Evolutionary conservation across 2,797 vertebrate genomes (phyloP).

Genomic region (Poecilia picta): DNA sequence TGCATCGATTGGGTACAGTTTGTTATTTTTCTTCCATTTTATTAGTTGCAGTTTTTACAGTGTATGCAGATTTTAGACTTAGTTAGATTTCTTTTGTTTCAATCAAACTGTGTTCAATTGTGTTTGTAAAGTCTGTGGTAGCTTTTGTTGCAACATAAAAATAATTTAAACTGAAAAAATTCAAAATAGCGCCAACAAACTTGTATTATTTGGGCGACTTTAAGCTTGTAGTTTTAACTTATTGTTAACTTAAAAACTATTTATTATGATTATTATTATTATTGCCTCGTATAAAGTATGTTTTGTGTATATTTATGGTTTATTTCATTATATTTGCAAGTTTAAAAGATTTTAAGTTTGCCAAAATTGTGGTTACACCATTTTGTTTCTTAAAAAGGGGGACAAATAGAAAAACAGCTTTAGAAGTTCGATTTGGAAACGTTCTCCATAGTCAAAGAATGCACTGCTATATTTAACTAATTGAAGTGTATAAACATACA

Average conservation of each 20-base stretch:
- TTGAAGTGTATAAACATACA: constrained; percentile 89
- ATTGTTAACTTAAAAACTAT: constrained; percentile 98
- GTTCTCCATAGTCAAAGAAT: constrained; percentile 91
- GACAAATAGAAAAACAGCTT: constrained; percentile 89
- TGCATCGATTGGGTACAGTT: constrained; percentile 85
- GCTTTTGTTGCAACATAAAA: constrained; percentile 95
- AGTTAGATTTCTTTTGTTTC: constrained; percentile 89
- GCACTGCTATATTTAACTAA: constrained; percentile 91
- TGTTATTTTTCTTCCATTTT: constrained; percentile 85
- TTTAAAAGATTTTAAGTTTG: constrained; percentile 92
- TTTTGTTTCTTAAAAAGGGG: constrained; percentile 90
- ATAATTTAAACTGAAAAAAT: constrained; percentile 88
- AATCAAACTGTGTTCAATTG: constrained; percentile 93
- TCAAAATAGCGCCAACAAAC: constrained; percentile 96
- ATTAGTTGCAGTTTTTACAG: constrained; percentile 88
- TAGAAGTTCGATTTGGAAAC: constrained; percentile 88
- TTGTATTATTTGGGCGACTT: constrained; percentile 97
- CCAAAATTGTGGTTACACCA: constrained; percentile 93
- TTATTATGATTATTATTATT: constrained; percentile 87
- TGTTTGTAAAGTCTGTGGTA: constrained; percentile 97
- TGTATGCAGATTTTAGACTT: constrained; percentile 90
- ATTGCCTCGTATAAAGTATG: constrained; percentile 93
- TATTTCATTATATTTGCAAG: constrained; percentile 96
- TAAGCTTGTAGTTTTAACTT: constrained; percentile 99
- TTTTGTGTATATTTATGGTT: constrained; percentile 98